Base-by-base conservation (phyloP, 2,888 invertebrate genomes). In the Augochlorella aurata region DNA sequence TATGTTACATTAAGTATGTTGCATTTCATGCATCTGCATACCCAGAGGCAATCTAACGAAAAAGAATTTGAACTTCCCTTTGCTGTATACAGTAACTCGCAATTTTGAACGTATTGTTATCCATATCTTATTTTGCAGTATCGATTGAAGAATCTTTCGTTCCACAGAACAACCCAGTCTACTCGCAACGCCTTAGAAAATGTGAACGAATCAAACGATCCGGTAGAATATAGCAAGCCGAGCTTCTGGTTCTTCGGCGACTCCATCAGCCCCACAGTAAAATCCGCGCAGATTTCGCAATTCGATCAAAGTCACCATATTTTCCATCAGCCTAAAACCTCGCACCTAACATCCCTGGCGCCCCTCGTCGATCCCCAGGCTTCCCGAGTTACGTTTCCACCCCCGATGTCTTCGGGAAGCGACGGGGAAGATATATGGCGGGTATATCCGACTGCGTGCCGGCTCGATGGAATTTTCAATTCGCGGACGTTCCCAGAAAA, bases 371-470 rank as follows among this genome's bases (percentile, higher is more conserved):
- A 12, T 14, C 58, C 58, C 21, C 58, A 12, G 12, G 54, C 21
- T 12, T 21, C 21, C 54, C 54, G 14, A 12, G 24, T 38, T 16
- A 38, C 63, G 63, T 63, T 44, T 44, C 63, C 18, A 18, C 38
- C 18, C 38, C 38, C 50, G 45, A 24, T 54, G 65, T n/a, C n/a
- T 73, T 50, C 38, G 24, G 24, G 4, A 24, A 66, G 58, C 58
- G 54, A 45, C 52, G 45, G 38, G 38, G 21, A 68, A 29, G 61
- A 66, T 66, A 70, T 75, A 75, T 82, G 58, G n/a, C 38, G 49
- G 21, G 45, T 24, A 45, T 52, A 69, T 69, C 18, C 50, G 18
- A 24, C 24, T 50, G 63, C 63, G 63, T 69, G 69, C 24, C 50
- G 29, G 45, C 24, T 70, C 70, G 54, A 61, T 49, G 67, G 50